Conservation (phyloP, 2,113 vertebrate genomes). For the Leucoraja erinaceus region DNA sequence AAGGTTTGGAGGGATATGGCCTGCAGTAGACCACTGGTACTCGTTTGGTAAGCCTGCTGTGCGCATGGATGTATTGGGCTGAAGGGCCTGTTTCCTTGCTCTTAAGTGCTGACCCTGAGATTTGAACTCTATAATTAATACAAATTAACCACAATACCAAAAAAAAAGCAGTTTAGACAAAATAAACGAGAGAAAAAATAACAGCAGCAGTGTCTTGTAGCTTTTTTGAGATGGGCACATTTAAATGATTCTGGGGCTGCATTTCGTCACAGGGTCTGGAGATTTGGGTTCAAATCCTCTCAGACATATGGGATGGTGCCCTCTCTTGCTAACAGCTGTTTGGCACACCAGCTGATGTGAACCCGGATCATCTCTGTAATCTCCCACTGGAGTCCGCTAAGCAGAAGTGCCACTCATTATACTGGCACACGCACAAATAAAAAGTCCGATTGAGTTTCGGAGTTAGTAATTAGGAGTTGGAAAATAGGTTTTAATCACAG, state of each 20-base stretch:
- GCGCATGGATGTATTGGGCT: too few relatives aligned
- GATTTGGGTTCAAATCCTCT: slow-evolving; percentile 2
- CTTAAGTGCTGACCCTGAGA: background rate
- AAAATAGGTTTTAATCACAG: background rate
- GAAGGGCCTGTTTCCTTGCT: too few relatives aligned
- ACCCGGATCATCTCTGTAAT: background rate
- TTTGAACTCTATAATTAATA: background rate
- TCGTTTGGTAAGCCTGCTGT: too few relatives aligned
- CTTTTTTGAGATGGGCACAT: background rate
- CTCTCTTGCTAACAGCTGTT: slow-evolving; percentile 13
- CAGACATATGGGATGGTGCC: slow-evolving; percentile 3
- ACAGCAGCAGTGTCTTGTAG: background rate
- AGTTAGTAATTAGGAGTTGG: background rate
- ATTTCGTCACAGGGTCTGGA: background rate
- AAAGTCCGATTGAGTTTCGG: background rate
- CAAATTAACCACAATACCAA: background rate
- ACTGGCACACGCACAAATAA: background rate
- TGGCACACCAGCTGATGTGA: background rate
- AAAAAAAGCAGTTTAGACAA: background rate
- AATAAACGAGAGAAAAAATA: background rate
- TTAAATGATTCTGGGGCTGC: background rate
- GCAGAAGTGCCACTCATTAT: slow-evolving; percentile 22
- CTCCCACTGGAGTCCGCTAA: slow-evolving; percentile 19
- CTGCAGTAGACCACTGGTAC: too few relatives aligned
- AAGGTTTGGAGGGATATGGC: too few relatives aligned